Conservation (phyloP, 2,113 vertebrate species). For the Rhodinocichla rosea region DNA sequence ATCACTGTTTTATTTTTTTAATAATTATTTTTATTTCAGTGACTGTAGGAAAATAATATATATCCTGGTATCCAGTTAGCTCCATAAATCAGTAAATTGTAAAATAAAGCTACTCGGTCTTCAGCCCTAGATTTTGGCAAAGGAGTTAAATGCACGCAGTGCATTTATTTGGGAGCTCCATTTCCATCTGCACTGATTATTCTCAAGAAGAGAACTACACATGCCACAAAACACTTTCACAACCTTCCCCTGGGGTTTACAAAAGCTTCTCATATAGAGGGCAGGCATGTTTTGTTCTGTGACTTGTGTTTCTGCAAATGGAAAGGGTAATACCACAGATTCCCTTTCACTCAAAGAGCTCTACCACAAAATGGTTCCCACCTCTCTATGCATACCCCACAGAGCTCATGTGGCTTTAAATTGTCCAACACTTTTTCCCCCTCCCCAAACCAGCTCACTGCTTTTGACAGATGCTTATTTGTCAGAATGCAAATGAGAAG, state of each 20-base stretch:
- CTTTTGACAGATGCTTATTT: background rate
- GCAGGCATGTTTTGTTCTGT: background rate
- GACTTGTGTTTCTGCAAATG: background rate
- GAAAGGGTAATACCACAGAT: background rate
- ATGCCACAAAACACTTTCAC: background rate
- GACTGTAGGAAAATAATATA: background rate
- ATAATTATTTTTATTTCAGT: background rate
- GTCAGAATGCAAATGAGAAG: background rate
- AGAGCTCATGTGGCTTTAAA: background rate
- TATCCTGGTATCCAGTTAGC: background rate
- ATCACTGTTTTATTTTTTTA: background rate
- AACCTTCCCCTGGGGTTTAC: background rate
- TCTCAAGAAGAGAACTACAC: background rate
- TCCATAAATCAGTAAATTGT: background rate
- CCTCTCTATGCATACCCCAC: background rate
- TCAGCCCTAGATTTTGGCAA: background rate
- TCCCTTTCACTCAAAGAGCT: background rate
- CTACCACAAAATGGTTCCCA: background rate
- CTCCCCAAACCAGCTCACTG: background rate
- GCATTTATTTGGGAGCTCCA: rapidly evolving
- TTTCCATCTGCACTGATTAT: background rate
- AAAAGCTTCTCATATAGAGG: background rate
- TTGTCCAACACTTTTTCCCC: rapidly evolving
- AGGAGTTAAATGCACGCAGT: rapidly evolving
- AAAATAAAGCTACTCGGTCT: background rate